A percentile compares a stretch with the other conserved stretches of the same genome.
phyloP scores from a whole-genome alignment of 2,113 vertebrate species.

The Lepidothrix coronata region DNA sequence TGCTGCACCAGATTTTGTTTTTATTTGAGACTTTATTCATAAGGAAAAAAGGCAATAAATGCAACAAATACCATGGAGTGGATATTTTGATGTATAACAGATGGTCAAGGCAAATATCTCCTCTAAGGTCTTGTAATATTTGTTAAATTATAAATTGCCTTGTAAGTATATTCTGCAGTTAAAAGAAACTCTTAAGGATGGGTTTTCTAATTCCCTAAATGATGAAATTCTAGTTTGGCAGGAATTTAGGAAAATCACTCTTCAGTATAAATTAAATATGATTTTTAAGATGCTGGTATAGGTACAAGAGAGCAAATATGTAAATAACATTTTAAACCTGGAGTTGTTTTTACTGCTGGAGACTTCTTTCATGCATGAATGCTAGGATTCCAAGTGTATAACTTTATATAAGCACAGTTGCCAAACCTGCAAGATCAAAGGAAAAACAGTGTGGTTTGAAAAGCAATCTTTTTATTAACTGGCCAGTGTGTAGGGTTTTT shows the following conservation, averaged over 20 bases:
- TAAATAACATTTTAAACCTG: neutral
- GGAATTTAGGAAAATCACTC: neutral
- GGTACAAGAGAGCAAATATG: neutral
- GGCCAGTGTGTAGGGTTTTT: neutral
- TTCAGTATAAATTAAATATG: neutral
- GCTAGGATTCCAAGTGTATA: neutral
- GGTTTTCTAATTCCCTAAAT: neutral
- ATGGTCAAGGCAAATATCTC: neutral
- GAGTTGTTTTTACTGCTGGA: neutral
- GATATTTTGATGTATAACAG: neutral
- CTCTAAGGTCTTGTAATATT: neutral
- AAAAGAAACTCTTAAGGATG: neutral
- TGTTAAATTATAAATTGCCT: neutral
- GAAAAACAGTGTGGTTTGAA: neutral
- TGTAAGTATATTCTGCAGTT: neutral
- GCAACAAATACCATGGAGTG: neutral
- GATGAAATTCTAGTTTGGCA: neutral
- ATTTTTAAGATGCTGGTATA: neutral
- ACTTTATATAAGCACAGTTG: neutral
- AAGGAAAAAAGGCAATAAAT: neutral
- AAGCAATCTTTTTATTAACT: neutral
- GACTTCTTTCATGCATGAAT: neutral
- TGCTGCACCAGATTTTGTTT: neutral
- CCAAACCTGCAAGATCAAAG: neutral
- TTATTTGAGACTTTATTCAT: neutral